Conservation (phyloP, 2,888 invertebrate species). For the Seladonia tumulorum region DNA sequence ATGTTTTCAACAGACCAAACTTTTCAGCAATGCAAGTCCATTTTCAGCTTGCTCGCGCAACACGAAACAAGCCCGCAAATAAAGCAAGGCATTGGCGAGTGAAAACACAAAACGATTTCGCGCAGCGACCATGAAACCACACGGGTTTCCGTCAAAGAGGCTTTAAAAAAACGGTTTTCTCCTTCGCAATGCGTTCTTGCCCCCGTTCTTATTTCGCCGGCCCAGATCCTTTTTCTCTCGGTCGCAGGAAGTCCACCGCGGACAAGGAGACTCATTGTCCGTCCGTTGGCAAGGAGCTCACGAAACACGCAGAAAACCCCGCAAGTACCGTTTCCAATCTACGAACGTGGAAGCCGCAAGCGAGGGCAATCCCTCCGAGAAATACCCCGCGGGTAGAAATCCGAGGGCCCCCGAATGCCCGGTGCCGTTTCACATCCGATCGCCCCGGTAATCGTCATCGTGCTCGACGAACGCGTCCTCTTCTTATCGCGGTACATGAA, state of each 20-base stretch:
- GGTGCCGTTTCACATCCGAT: slow-evolving; percentile 56
- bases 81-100: background rate
- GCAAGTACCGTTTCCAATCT: slow-evolving; percentile 27
- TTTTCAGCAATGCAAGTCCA: too few relatives aligned
- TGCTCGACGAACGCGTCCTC: slow-evolving; percentile 33
- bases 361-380: background rate
- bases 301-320: slow-evolving; percentile 9
- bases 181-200: background rate
- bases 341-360: background rate
- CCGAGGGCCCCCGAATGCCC: slow-evolving; percentile 27
- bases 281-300: background rate
- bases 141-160: background rate
- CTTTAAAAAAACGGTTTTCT: background rate
- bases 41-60: background rate
- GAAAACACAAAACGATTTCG: background rate
- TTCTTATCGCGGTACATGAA: slow-evolving; percentile 48
- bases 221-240: background rate
- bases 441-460: slow-evolving; percentile 55
- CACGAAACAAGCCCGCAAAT: background rate
- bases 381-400: slow-evolving; percentile 9
- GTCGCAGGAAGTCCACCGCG: background rate
- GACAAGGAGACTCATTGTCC: background rate
- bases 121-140: background rate
- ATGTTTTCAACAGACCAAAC: too few relatives aligned
- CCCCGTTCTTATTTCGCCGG: background rate